Conservation (phyloP, 2,113 vertebrate species). For the Indri indri region DNA sequence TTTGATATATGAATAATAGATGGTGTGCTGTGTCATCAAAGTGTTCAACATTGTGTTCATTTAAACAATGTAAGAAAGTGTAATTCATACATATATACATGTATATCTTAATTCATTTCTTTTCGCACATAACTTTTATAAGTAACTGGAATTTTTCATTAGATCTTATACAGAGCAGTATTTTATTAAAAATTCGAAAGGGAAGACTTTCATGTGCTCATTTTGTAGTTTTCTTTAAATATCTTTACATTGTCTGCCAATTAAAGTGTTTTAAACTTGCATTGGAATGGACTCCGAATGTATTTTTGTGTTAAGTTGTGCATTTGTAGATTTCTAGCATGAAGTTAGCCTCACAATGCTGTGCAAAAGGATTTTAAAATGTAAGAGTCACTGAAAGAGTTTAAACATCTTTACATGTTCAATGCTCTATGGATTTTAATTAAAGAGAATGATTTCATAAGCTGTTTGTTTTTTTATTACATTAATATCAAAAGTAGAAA, state of each 20-base stretch:
- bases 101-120: constrained; percentile 77
- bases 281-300: constrained; percentile 84
- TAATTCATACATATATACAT: constrained; percentile 67
- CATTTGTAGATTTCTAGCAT: constrained; percentile 86
- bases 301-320: constrained; percentile 86
- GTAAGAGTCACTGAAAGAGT: constrained; percentile 80
- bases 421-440: constrained; percentile 83
- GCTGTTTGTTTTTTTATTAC: constrained; percentile 71
- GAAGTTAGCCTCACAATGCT: constrained; percentile 79
- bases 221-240: constrained; percentile 88
- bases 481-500: constrained; percentile 74
- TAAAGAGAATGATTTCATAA: constrained; percentile 85
- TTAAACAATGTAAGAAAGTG: constrained; percentile 69
- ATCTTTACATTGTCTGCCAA: constrained; percentile 84
- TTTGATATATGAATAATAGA: constrained; percentile 62
- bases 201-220: constrained; percentile 86
- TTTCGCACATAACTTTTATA: constrained; percentile 85
- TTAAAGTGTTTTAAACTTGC: constrained; percentile 86
- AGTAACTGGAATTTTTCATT: constrained; percentile 88
- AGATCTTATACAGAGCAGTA: constrained; percentile 89
- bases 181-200: constrained; percentile 90
- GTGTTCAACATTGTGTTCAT: constrained; percentile 68
- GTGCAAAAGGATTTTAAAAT: constrained; percentile 85
- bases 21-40: constrained; percentile 60
- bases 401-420: constrained; percentile 77